phyloP scores from a whole-genome alignment of 2,888 invertebrate species.

The Punctoribates punctum region DNA sequence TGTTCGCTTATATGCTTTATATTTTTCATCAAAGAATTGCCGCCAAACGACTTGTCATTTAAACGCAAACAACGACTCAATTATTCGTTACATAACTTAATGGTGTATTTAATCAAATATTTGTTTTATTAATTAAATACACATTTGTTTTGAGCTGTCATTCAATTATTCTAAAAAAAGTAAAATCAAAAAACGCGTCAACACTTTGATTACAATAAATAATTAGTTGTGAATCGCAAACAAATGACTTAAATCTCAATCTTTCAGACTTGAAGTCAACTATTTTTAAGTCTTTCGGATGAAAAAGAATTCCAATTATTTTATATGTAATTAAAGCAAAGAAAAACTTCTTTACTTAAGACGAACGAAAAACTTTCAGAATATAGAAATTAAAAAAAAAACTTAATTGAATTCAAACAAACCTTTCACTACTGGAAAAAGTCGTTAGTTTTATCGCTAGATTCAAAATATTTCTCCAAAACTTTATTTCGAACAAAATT shows the following conservation, averaged over 20 bases:
- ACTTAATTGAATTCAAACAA: not conserved
- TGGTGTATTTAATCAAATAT: conserved; percentile 32
- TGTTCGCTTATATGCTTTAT: not conserved
- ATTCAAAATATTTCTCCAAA: conserved; percentile 4
- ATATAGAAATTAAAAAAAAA: not conserved
- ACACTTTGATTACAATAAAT: conserved; percentile 13
- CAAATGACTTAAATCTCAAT: not conserved
- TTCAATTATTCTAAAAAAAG: conserved; percentile 10
- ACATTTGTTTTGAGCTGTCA: not conserved
- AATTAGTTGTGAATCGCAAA: not conserved
- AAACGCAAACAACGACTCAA: conserved; percentile 34
- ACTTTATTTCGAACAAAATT: not conserved
- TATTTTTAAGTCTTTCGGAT: no score
- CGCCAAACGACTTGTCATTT: conserved; percentile 22
- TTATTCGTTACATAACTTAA: conserved; percentile 36
- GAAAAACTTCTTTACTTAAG: not conserved
- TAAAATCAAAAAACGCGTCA: not conserved
- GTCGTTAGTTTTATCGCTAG: conserved; percentile 1
- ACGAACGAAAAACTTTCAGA: not conserved
- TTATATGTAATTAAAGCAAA: not conserved
- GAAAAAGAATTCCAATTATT: not conserved
- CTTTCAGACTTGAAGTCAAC: no score
- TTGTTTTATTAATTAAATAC: conserved; percentile 36
- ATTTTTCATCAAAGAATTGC: conserved; percentile 18
- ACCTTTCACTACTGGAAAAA: not conserved